Evolutionary conservation across 2,888 invertebrate genomes (phyloP).

Genomic region (Ferdinandea cuprea): DNA sequence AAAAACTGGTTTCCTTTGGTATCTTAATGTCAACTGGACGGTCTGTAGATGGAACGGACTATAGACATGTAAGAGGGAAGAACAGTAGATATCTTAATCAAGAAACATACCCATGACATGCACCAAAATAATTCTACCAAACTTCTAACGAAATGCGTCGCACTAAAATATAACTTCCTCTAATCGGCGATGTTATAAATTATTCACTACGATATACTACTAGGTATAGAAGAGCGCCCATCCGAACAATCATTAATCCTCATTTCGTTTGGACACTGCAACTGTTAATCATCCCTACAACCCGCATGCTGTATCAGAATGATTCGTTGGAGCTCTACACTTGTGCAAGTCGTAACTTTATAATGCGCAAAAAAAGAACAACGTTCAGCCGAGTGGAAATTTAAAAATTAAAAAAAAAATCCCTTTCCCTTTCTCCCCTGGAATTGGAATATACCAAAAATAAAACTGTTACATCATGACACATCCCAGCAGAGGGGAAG

Average conservation of each 20-base stretch:
- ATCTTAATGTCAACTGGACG: too few relatives aligned
- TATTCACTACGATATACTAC: too few relatives aligned
- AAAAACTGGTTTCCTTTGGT: too few relatives aligned
- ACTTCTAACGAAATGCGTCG: too few relatives aligned
- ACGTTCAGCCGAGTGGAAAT: slow-evolving; percentile 39
- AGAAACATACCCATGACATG: too few relatives aligned
- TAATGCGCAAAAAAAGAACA: not conserved
- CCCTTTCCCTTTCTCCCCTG: slow-evolving; percentile 1
- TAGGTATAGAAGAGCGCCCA: slow-evolving; percentile 16
- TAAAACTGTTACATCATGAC: slow-evolving; percentile 33
- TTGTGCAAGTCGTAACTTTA: not conserved
- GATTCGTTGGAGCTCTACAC: not conserved
- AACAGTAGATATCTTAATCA: too few relatives aligned
- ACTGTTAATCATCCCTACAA: slow-evolving; percentile 1
- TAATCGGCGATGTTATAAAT: slow-evolving; percentile 12
- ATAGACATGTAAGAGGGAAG: too few relatives aligned
- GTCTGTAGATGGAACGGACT: too few relatives aligned
- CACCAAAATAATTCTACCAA: too few relatives aligned
- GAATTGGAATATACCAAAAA: slow-evolving; percentile 9
- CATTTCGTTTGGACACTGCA: slow-evolving; percentile 6
- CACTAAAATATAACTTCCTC: not conserved
- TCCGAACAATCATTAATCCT: slow-evolving; percentile 35
- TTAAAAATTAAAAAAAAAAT: not conserved
- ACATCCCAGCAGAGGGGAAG: slow-evolving; percentile 35
- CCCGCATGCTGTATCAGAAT: not conserved